Percentiles rank a stretch among this genome's conserved stretches.
phyloP scores from a whole-genome alignment of 2,888 invertebrate species.

The Hypolimnas misippus region DNA sequence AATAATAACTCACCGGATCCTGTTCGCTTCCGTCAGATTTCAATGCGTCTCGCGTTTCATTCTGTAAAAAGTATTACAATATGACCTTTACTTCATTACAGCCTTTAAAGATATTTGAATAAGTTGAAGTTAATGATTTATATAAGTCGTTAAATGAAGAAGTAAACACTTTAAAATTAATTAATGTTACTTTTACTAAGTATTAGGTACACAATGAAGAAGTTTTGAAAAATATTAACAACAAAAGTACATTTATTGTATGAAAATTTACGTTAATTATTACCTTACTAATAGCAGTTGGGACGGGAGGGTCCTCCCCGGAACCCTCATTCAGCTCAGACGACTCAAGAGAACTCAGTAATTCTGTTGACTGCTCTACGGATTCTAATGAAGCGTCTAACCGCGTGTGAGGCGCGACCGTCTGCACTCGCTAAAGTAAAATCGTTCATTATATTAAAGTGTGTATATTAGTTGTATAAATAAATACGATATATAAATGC shows the following conservation, averaged over 20 bases:
- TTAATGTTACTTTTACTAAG: too few species aligned
- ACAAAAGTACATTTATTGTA: too few species aligned
- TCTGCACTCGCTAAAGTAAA: slow-evolving; percentile 37
- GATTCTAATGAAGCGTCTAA: slow-evolving; percentile 56
- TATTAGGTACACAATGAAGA: too few species aligned
- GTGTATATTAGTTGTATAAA: too few species aligned
- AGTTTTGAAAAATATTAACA: too few species aligned
- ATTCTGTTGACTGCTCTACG: slow-evolving; percentile 60
- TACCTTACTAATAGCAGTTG: slow-evolving; percentile 58
- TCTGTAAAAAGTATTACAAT: slow-evolving; percentile 59
- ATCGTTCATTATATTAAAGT: neutral
- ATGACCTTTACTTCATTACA: neutral
- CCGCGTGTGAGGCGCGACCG: slow-evolving; percentile 44
- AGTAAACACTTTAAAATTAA: too few species aligned
- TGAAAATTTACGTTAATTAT: too few species aligned
- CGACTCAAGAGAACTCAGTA: slow-evolving; percentile 60
- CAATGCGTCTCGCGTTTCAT: slow-evolving; percentile 88
- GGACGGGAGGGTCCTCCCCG: slow-evolving; percentile 73
- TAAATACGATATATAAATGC: too few species aligned
- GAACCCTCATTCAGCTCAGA: slow-evolving; percentile 71
- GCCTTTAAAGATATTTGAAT: too few species aligned
- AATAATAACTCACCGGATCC: slow-evolving; percentile 86
- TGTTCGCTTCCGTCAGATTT: slow-evolving; percentile 90
- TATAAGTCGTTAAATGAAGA: too few species aligned
- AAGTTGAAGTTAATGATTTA: too few species aligned